These are phyloP conservation scores for Lutjanus argentimaculatus DNA, from an alignment of 2,797 vertebrate species.

Conservation along the genomic window DNA sequence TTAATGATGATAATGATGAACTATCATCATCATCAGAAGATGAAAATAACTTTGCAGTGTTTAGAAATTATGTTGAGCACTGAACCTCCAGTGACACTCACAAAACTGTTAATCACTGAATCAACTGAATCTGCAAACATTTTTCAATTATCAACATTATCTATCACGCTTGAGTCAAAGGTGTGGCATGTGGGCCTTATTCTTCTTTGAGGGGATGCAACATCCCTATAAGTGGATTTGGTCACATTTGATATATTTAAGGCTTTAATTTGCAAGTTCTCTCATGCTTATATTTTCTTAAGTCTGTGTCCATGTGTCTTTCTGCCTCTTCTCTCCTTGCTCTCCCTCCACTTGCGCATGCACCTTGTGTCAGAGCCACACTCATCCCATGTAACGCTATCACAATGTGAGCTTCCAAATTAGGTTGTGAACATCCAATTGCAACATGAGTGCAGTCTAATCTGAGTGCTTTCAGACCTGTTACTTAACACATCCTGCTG, in stretches of 20 bases:
- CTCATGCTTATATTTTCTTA: constrained; percentile 6
- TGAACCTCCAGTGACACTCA: not conserved
- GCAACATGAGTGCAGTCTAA: constrained; percentile 42
- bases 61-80: not conserved
- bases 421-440: constrained; percentile 49
- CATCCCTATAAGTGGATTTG: not conserved
- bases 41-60: not conserved
- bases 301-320: not conserved
- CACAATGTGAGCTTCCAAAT: constrained; percentile 45
- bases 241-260: not conserved
- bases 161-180: not conserved
- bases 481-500: constrained; percentile 54
- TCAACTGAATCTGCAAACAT: not conserved
- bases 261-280: not conserved
- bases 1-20: too few species aligned
- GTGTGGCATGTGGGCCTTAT: not conserved
- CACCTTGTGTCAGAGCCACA: constrained; percentile 20
- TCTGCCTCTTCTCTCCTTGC: not conserved
- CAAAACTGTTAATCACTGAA: not conserved
- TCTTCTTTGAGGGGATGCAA: not conserved
- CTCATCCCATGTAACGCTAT: constrained; percentile 23
- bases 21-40: not conserved
- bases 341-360: constrained; percentile 12
- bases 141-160: not conserved
- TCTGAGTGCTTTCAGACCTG: constrained; percentile 63